Evolutionary conservation across 2,888 invertebrate genomes (phyloP), one percentile per base, ranked within the genome.

Genomic region (Malacosoma neustria): DNA sequence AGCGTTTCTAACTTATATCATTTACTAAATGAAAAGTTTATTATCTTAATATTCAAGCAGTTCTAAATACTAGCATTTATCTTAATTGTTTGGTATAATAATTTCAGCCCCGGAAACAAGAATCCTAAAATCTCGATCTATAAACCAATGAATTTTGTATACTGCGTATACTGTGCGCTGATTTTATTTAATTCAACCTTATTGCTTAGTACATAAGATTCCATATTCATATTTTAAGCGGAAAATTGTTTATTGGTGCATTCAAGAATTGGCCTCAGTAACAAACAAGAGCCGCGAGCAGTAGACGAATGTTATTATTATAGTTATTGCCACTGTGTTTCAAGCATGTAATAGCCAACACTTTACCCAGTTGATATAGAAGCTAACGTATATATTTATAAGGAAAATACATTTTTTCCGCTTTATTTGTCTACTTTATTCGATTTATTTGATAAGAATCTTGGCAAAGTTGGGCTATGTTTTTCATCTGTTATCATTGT

Each of bases 241-340:
- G 22, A 5, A 22, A 22, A 22, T 7, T 5, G 9, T 1, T 7
- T 2, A 2, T 22, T 9, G 22, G 2, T 22, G 22, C 9, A 6
- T 22, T 22, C 9, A 22, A 9, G 22, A 22, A 22, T 22, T 22
- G 22, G 63, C 57, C 65, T 61, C 54, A 48, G 45, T 54, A 50
- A 59, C 56, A 57, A 64, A 68, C 63, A 65, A 66, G 62, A 63
- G 57, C 54, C 41, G 42, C 57, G 54, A 55, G 49, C 51, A 54
- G 51, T 61, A 70, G 69, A 69, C 63, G 68, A 72, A 70, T 63
- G 68, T 77, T 73, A 81, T 63, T 63, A 70, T 76, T 76, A 80
- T 68, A 65, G 73, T 74, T 74, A 76, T 75, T 67, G 64, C 55
- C 46, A 47, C 54, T 65, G 63, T 68, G 65, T 65, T 55, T 61